Percentiles rank a stretch among this genome's conserved stretches.
These are phyloP conservation scores for Hymenopus coronatus DNA, from an alignment of 2,888 invertebrate genomes.

Conservation along the genomic window DNA sequence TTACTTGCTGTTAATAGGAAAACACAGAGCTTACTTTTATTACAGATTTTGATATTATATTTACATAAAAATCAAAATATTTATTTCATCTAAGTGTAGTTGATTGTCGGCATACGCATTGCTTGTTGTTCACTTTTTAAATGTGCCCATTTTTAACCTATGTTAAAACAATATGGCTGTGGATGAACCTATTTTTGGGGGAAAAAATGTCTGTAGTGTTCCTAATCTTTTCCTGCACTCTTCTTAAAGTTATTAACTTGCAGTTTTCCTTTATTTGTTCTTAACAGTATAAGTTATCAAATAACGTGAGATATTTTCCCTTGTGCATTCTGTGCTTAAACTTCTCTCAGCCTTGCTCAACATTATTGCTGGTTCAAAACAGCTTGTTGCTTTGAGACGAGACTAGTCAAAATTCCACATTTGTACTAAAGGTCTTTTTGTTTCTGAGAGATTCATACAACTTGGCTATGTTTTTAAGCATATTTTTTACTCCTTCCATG, in stretches of 20 bases:
- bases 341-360: neutral
- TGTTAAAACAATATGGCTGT: conserved; percentile 5
- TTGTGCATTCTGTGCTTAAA: neutral
- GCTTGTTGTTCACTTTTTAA: conserved; percentile 3
- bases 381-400: neutral
- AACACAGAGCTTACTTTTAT: conserved; percentile 19
- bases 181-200: neutral
- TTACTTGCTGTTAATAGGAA: conserved; percentile 2
- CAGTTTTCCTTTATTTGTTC: neutral
- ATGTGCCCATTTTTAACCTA: conserved; percentile 14
- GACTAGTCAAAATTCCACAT: neutral
- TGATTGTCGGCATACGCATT: neutral
- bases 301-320: neutral
- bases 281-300: neutral
- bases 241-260: neutral
- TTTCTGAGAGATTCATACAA: neutral
- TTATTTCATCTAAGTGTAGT: conserved; percentile 9
- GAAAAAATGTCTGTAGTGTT: neutral
- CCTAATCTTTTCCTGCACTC: neutral
- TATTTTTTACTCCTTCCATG: neutral
- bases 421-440: neutral
- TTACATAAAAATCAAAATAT: conserved; percentile 11
- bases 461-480: neutral
- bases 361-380: neutral
- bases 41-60: conserved; percentile 14